Percentiles rank a stretch among this genome's conserved stretches.
Evolutionary conservation across 2,113 vertebrate genomes (phyloP).

Genomic region (Limanda limanda): DNA sequence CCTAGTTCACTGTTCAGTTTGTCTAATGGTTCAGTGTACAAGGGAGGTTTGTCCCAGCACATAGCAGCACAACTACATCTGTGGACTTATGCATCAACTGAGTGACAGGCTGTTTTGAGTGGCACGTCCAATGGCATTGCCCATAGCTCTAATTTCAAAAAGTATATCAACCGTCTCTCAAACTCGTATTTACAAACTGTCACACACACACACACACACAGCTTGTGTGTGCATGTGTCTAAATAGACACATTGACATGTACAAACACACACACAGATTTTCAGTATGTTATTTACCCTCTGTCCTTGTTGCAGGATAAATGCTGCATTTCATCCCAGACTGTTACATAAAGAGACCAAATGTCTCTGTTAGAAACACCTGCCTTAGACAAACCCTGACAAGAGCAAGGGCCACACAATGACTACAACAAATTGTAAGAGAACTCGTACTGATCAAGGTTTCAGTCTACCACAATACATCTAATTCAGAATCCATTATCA

Average conservation of each 20-base stretch:
- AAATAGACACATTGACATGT: background rate
- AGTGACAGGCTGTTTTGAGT: conserved; percentile 48
- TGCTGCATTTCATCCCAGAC: background rate
- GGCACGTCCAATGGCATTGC: conserved; percentile 40
- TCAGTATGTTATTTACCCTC: background rate
- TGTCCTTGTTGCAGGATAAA: conserved; percentile 6
- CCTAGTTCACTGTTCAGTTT: conserved; percentile 31
- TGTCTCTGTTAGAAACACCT: conserved; percentile 20
- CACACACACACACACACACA: conserved; percentile 31
- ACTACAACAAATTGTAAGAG: background rate
- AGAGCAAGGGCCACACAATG: conserved; percentile 5
- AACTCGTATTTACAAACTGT: conserved; percentile 24
- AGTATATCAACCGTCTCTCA: conserved; percentile 26
- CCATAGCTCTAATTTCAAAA: conserved; percentile 55
- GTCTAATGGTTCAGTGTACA: conserved; percentile 36
- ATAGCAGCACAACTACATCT: conserved; percentile 23
- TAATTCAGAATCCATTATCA: background rate
- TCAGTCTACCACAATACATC: conserved; percentile 20
- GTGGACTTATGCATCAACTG: conserved; percentile 42
- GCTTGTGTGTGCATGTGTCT: background rate
- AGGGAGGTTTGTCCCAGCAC: conserved; percentile 33
- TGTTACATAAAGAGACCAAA: conserved; percentile 19
- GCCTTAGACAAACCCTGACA: background rate
- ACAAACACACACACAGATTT: conserved; percentile 4
- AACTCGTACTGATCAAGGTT: conserved; percentile 4